Percentiles rank a stretch among this genome's conserved stretches.
Conservation (phyloP, 1,140 invertebrate species). For the Drosophila punjabiensis region DNA sequence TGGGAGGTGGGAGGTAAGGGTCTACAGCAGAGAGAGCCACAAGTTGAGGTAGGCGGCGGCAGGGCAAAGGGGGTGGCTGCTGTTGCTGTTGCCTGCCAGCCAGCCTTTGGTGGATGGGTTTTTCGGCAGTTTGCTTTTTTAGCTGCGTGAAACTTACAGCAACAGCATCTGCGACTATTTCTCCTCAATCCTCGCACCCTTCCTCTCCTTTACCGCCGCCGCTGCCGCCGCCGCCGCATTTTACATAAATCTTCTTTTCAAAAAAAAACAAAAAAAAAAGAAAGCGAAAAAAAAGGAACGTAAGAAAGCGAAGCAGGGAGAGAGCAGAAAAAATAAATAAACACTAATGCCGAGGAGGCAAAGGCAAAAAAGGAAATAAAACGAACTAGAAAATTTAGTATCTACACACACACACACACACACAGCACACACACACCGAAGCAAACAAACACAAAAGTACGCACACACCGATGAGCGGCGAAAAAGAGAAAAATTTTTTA, state of each 20-base stretch:
- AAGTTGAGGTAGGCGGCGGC: conserved; percentile 52
- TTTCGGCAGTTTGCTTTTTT: conserved; percentile 72
- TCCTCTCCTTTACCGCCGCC: conserved; percentile 1
- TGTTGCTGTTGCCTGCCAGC: neutral
- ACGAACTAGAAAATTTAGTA: conserved; percentile 84
- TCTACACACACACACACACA: conserved; percentile 68
- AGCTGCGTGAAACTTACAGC: conserved; percentile 75
- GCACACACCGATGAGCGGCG: conserved; percentile 46
- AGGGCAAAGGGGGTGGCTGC: conserved; percentile 2
- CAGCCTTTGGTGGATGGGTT: conserved; percentile 24
- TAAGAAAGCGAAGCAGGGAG: conserved; percentile 30
- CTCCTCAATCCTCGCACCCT: conserved; percentile 17
- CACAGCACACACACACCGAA: conserved; percentile 41
- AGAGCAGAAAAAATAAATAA: conserved; percentile 73
- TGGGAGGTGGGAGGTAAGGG: neutral
- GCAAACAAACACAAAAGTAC: conserved; percentile 27
- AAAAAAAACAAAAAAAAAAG: conserved; percentile 60
- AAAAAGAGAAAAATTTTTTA: conserved; percentile 77
- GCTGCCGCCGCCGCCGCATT: conserved; percentile 48
- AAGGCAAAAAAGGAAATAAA: conserved; percentile 68
- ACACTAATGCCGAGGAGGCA: conserved; percentile 77
- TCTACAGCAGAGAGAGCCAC: conserved; percentile 4
- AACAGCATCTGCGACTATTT: conserved; percentile 83
- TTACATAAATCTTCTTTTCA: conserved; percentile 84
- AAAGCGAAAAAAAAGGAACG: conserved; percentile 10